Evolutionary conservation across 2,797 vertebrate species (phyloP), one percentile per base, ranked within the genome.

Genomic region (Tolypeutes matacus): DNA sequence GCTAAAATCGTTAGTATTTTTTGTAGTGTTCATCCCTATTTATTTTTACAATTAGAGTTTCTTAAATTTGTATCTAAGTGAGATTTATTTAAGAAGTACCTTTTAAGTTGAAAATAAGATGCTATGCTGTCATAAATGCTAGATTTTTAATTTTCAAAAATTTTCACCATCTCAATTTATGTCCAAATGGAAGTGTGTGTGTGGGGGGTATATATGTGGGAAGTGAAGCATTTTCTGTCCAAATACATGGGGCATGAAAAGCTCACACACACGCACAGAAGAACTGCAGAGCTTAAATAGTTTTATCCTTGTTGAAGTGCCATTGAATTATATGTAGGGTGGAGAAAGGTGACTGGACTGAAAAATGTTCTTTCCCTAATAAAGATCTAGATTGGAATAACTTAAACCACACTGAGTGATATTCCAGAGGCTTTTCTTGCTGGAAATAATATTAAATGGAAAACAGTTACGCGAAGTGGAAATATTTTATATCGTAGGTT

Each of bases 301-400:
- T 88, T 98, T 96, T 94, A 91, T 93, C 96, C 95, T 56, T 88
- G 78, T 92, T 95, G 95, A 97, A 97, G 70, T 83, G 70, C 92
- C 97, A 88, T 39, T 77, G 87, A 97, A 92, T 96, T 97, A 70
- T 93, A 72, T 39, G 60, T 93, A 96, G 62, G 53, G 91, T 69
- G 49, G 72, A 36, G 65, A 95, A 87, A 75, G 93, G 91, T 96
- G 83, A 58, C 76, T 60, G 65, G 75, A 56, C 90, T 97, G 95
- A 97, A 98, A 97, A 97, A 97, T 96, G 42, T 95, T 51, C 94
- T 96, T 96, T 88, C 92, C 89, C 92, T 96, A 96, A 94, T 94
- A 95, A 97, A 97, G 84, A 87, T 97, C 96, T 96, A 90, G 97
- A 90, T 92, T 97, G 95, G 95, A 96, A 97, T 97, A 95, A 93